Evolutionary conservation across 2,113 vertebrate genomes (phyloP), one percentile per base, ranked within the genome.

Genomic region (Danionella cerebrum): DNA sequence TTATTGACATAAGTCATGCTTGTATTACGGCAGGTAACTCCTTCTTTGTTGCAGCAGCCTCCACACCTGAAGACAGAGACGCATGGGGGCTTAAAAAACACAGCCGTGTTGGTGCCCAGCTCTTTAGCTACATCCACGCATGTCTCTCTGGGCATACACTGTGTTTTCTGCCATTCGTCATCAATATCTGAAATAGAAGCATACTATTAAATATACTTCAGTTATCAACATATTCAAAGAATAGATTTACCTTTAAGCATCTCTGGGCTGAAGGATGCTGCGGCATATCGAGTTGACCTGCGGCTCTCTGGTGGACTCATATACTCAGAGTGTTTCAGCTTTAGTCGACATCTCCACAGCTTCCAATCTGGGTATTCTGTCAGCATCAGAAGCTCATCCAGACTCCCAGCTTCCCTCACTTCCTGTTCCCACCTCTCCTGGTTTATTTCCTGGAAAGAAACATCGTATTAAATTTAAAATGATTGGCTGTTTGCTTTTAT

Each of bases 61-160:
- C 90, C 88, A 1, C 96, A 98, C 77, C 95, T 87, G 85, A 90
- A 93, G 55, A 98, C 88, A 0, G 91, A 94, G 58, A 98, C 95
- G 1, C 96, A 98, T 13, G 95, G 94, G 0, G 96, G 96, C 75
- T 97, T 98, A 86, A 96, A 98, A 84, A 98, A 97, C 21, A 90
- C 90, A 36, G 91, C 89, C 10, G 92, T 91, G 51, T 86, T 87
- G 0, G 86, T 91, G 55, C 91, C 92, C 45, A 98, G 79, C 76
- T 98, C 96, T 54, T 93, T 91, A 71, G 93, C 94, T 45, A 98
- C 92, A 51, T 98, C 94, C 3, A 98, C 89, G 0, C 92, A 97
- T 0, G 92, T 93, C 85, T 98, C 95, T 77, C 95, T 84, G 22
- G 96, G 96, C 82, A 90, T 90, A 16, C 95, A 98, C 76, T 96